Conservation (phyloP, 2,888 invertebrate genomes). For the Tolmerus cingulatus region DNA sequence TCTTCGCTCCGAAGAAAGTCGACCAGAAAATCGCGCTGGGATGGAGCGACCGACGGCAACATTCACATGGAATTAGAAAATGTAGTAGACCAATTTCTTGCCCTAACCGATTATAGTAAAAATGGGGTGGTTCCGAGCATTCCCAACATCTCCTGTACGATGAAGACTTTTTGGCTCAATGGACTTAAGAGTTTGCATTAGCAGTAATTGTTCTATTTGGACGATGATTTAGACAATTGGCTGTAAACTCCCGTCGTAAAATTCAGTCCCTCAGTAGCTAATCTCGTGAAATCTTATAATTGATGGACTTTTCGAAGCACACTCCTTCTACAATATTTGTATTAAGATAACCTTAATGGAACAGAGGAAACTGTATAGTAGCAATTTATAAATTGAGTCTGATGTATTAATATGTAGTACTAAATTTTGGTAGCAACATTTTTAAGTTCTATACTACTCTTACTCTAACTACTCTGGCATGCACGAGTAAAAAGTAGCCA, state of each 20-base stretch:
- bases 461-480: not conserved
- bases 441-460: not conserved
- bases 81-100: constrained; percentile 45
- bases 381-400: not conserved
- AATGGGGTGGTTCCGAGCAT: constrained; percentile 6
- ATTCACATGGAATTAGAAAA: constrained; percentile 44
- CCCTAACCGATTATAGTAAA: constrained; percentile 39
- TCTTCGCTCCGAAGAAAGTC: not conserved
- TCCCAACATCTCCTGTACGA: not conserved
- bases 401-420: not conserved
- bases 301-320: not conserved
- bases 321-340: not conserved
- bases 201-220: constrained; percentile 23
- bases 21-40: constrained; percentile 21
- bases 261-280: not conserved
- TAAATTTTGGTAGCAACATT: not conserved
- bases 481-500: not conserved
- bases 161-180: constrained; percentile 17
- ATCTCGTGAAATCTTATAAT: not conserved
- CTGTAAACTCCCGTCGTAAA: not conserved
- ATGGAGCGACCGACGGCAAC: not conserved
- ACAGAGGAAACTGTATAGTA: not conserved
- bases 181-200: constrained; percentile 13
- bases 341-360: not conserved
- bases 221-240: constrained; percentile 1